Evolutionary conservation across 1,140 invertebrate species (phyloP).

Genomic region (Tribolium madens): DNA sequence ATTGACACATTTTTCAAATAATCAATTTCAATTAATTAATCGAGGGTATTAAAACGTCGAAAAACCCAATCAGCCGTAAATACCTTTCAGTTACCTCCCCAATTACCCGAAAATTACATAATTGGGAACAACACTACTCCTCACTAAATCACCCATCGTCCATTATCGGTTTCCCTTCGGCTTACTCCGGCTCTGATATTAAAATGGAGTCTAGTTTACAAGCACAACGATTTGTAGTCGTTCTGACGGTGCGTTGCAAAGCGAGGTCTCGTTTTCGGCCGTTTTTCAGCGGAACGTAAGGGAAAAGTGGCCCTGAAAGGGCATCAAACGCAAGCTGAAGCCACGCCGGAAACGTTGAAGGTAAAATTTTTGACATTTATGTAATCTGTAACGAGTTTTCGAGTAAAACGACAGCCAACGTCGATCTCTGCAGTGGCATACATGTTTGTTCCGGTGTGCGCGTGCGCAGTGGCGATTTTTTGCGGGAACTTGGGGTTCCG

Average conservation of each 20-base stretch:
- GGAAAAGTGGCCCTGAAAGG: constrained; percentile 19
- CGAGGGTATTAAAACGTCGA: not conserved
- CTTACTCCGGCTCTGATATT: constrained; percentile 45
- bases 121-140: constrained; percentile 2
- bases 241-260: constrained; percentile 16
- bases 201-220: constrained; percentile 59
- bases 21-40: not conserved
- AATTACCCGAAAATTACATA: constrained; percentile 24
- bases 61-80: not conserved
- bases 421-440: constrained; percentile 56
- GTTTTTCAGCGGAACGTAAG: constrained; percentile 44
- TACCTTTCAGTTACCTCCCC: constrained; percentile 14
- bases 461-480: constrained; percentile 51
- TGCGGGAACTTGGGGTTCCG: constrained; percentile 48
- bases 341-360: constrained; percentile 27
- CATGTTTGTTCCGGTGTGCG: constrained; percentile 53
- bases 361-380: constrained; percentile 50
- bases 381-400: constrained; percentile 37
- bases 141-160: constrained; percentile 17
- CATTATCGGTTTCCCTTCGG: constrained; percentile 29
- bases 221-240: constrained; percentile 57
- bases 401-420: constrained; percentile 42
- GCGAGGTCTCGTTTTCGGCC: constrained; percentile 11
- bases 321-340: constrained; percentile 14
- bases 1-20: not conserved